A percentile compares a stretch with the other conserved stretches of the same genome.
These are phyloP conservation scores for Neosilurus mollespiculum DNA, from an alignment of 2,797 vertebrate species.

Conservation along the genomic window DNA sequence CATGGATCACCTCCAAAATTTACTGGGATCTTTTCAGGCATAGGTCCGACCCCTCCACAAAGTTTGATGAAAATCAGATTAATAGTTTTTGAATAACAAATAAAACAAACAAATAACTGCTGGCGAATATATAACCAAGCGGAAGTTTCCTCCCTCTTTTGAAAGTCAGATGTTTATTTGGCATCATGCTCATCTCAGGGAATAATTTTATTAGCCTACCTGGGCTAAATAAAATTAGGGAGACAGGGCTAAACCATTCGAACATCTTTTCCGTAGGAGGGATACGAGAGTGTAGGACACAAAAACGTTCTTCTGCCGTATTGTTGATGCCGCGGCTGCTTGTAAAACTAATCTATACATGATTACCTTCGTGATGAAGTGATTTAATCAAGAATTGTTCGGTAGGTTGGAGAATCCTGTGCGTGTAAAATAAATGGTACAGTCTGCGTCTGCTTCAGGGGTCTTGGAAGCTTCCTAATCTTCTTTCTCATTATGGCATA, in stretches of 20 bases:
- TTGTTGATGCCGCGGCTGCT: not conserved
- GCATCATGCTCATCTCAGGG: conserved; percentile 14
- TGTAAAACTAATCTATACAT: not conserved
- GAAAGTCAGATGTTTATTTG: conserved; percentile 4
- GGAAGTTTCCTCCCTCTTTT: not conserved
- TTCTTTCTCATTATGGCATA: conserved; percentile 19
- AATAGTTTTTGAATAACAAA: too few species aligned
- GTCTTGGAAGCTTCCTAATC: conserved; percentile 19
- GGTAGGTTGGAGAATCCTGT: not conserved
- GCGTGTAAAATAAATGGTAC: not conserved
- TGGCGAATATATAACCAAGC: too few species aligned
- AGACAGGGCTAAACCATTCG: conserved; percentile 15
- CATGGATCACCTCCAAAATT: too few species aligned
- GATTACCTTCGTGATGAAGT: not conserved
- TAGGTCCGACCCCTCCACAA: too few species aligned
- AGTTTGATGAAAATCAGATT: too few species aligned
- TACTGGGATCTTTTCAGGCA: too few species aligned
- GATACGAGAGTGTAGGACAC: too few species aligned
- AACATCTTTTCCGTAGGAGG: not conserved
- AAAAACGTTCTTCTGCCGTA: too few species aligned
- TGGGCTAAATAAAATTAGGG: not conserved
- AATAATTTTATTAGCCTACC: conserved; percentile 20
- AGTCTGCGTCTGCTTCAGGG: not conserved
- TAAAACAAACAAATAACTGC: too few species aligned
- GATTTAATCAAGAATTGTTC: not conserved